Percentiles rank a stretch among this genome's conserved stretches.
Conservation (phyloP, 2,113 vertebrate genomes). For the Pluvialis apricaria region DNA sequence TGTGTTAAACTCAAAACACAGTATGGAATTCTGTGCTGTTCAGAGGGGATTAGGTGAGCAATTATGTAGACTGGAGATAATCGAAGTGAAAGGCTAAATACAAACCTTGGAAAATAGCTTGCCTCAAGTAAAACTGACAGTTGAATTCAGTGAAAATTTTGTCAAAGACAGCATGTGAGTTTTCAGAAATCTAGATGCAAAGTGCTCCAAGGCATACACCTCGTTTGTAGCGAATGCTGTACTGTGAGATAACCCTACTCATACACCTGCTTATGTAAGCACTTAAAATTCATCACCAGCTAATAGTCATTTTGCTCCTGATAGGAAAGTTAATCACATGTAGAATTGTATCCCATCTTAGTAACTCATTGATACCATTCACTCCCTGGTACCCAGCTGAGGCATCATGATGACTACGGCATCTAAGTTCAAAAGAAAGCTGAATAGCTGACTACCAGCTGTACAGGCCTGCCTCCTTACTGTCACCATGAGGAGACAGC, state of each 20-base stretch:
- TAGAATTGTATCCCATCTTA: background rate
- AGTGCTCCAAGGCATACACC: background rate
- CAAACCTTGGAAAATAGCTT: background rate
- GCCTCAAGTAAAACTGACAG: background rate
- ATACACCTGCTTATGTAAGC: background rate
- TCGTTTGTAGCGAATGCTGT: accelerated
- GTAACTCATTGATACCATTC: background rate
- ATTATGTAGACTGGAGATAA: slow-evolving; percentile 4
- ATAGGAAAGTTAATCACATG: background rate
- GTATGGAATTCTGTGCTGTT: background rate
- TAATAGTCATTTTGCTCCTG: background rate
- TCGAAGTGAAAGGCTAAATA: slow-evolving; percentile 1
- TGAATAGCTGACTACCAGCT: background rate
- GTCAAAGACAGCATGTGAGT: background rate
- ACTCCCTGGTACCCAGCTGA: background rate
- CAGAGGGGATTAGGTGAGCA: background rate
- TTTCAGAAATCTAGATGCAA: background rate
- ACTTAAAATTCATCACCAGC: background rate
- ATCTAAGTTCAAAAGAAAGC: background rate
- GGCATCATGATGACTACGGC: accelerated
- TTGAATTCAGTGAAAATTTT: background rate
- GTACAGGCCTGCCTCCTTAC: background rate
- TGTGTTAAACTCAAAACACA: background rate
- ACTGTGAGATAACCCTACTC: background rate
- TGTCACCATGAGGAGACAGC: background rate